These are phyloP conservation scores for Mus musculus DNA, from an alignment of 2,113 vertebrate genomes.

Conservation along the genomic window GRCm39 chr11:99233501-99234000, in stretches of 20 bases:
- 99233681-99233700: not conserved
- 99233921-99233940: not conserved
- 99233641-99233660: not conserved
- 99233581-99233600: not conserved
- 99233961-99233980: not conserved
- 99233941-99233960: not conserved
- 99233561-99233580: not conserved
- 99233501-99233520: not conserved
- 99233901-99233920: not conserved
- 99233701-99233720: not conserved
- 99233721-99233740: not conserved
- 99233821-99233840: not conserved
- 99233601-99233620: not conserved
- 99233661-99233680: too few species aligned
- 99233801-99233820: not conserved
- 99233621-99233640: not conserved
- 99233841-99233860: not conserved
- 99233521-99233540: not conserved
- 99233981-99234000: not conserved
- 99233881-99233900: not conserved
- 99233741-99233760: not conserved
- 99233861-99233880: not conserved
- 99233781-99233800: not conserved
- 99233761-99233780: not conserved
- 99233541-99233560: not conserved